phyloP scores from a whole-genome alignment of 35 echinoderm and acorn worm genomes.

The Nesometra sesokonis region DNA sequence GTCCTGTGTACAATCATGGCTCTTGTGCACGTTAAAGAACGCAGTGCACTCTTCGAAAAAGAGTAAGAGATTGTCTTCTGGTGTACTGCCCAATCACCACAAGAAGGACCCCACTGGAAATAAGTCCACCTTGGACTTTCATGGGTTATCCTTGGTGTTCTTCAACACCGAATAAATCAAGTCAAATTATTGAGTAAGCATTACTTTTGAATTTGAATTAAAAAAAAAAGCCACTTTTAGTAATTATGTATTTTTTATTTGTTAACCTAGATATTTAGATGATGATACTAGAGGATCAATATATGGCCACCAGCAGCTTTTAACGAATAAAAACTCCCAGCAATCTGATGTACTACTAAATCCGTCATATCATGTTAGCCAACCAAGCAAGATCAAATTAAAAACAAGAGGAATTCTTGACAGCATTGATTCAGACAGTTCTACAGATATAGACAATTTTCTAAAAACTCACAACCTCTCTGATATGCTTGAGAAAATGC shows the following conservation, averaged over 20 bases:
- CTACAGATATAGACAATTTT: neutral
- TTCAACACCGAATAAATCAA: too few relatives aligned
- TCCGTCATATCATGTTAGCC: neutral
- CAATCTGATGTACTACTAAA: neutral
- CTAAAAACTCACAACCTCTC: neutral
- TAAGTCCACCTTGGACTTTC: too few relatives aligned
- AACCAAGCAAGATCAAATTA: neutral
- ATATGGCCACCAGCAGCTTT: neutral
- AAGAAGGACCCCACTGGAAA: too few relatives aligned
- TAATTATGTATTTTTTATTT: neutral
- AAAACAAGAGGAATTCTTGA: neutral
- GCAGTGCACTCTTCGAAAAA: too few relatives aligned
- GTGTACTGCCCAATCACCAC: too few relatives aligned
- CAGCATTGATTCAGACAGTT: neutral
- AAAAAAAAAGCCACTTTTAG: too few relatives aligned
- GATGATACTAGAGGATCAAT: neutral
- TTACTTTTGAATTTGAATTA: too few relatives aligned
- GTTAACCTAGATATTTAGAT: neutral
- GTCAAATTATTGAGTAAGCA: too few relatives aligned
- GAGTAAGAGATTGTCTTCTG: too few relatives aligned
- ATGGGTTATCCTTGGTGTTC: too few relatives aligned
- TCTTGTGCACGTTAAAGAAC: too few relatives aligned
- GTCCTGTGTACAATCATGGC: too few relatives aligned
- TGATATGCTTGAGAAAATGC: neutral
- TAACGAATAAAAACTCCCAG: neutral